Percentiles rank a stretch among this genome's conserved stretches.
Conservation (phyloP, 2,113 vertebrate species). For the Orientallactaga bullata region DNA sequence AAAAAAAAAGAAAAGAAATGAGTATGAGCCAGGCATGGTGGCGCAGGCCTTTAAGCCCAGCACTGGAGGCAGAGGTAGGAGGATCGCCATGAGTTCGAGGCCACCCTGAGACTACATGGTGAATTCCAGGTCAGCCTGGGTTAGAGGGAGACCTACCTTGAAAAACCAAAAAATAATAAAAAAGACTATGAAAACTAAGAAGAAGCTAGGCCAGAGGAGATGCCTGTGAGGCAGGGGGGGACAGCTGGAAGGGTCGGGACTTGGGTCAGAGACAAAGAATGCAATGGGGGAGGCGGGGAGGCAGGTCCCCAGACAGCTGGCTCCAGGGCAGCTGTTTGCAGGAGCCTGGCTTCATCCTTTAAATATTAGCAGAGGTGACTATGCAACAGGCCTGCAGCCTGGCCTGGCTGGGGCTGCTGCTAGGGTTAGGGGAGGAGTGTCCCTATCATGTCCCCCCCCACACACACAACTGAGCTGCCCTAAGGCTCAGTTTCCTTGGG, state of each 20-base stretch:
- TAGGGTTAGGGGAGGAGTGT: background rate
- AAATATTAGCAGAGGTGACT: background rate
- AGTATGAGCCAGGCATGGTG: too few relatives aligned
- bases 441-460: background rate
- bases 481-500: background rate
- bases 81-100: too few relatives aligned
- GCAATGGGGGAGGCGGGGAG: background rate
- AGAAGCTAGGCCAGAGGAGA: background rate
- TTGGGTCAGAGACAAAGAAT: constrained; percentile 62
- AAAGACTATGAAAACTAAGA: background rate
- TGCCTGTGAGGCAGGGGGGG: background rate
- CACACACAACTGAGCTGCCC: background rate
- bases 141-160: too few relatives aligned
- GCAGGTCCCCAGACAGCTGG: constrained; percentile 35
- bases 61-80: too few relatives aligned
- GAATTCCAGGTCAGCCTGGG: too few relatives aligned
- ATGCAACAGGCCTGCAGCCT: background rate
- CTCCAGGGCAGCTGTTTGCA: constrained; percentile 37
- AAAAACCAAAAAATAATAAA: too few relatives aligned
- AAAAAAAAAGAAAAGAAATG: too few relatives aligned
- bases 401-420: background rate
- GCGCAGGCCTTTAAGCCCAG: too few relatives aligned
- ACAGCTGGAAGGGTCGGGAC: constrained; percentile 43
- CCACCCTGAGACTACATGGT: too few relatives aligned
- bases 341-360: background rate